Evolutionary conservation across 2,113 vertebrate species (phyloP), one percentile per base, ranked within the genome.

Genomic region (Corythornis madagascariensis): DNA sequence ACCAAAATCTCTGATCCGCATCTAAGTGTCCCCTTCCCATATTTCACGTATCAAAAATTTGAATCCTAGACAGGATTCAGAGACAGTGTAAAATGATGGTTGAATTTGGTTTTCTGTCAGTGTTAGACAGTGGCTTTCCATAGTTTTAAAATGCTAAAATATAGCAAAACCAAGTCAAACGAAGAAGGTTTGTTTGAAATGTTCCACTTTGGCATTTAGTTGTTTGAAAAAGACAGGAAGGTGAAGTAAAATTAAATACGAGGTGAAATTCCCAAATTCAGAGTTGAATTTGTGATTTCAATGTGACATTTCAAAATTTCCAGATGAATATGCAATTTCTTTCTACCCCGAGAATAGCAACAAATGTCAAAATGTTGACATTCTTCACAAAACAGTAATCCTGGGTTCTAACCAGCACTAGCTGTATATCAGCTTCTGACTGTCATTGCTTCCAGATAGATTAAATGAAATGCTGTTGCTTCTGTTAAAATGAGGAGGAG

Each of bases 311-410:
- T 96, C 67, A 76, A n/a, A 92, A 87, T 83, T 93, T 93, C 61
- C 83, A 88, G 89, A 94, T 90, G 78, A 92, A 93, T 94, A 94
- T 59, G 59, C 48, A 83, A 13, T 78, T 93, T n/a, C 61, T 70
- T 83, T 74, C 74, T 88, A 92, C 70, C 57, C 83, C 79, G 48
- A 95, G 92, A 96, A 88, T 86, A 95, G 83, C 64, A 88, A 90
- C 86, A 88, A 94, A 94, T 93, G 92, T 95, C 93, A 95, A 86
- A 95, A 95, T 91, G 90, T 94, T 96, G 93, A 94, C 73, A 64
- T 75, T 92, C 83, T 91, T 92, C 92, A 90, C 65, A 81, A 92
- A 93, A 81, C 65, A 86, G 90, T 78, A 90, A 74, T 95, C 94
- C 90, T 3, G 21, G 92, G 53, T 94, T 96, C 86, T 93, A 90